These are phyloP conservation scores for Sebastes aleutianus DNA, from an alignment of 2,797 vertebrate species.

Conservation along the genomic window DNA sequence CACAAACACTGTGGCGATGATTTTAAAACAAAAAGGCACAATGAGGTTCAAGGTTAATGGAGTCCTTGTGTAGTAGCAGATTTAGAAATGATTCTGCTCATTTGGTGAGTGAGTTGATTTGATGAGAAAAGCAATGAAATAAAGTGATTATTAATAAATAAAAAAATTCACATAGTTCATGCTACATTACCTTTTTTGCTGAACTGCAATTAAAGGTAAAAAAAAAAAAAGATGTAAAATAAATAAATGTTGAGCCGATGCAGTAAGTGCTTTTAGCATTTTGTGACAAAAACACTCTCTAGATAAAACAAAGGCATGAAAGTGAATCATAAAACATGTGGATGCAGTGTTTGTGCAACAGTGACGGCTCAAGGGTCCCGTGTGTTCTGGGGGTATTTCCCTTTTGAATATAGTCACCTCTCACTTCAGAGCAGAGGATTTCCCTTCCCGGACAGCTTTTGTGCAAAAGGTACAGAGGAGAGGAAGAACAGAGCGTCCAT, in stretches of 20 bases:
- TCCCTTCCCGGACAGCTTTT: constrained; percentile 68
- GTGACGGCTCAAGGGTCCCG: constrained; percentile 33
- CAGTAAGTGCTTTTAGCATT: background rate
- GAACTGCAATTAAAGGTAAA: background rate
- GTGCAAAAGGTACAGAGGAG: constrained; percentile 50
- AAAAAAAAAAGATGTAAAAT: background rate
- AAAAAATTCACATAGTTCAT: background rate
- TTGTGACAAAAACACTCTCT: background rate
- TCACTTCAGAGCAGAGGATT: constrained; percentile 72
- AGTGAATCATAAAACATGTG: constrained; percentile 18
- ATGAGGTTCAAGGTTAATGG: background rate
- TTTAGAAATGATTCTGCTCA: background rate
- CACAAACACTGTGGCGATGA: constrained; percentile 10
- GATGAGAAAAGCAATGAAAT: background rate
- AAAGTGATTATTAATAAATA: background rate
- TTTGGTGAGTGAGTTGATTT: background rate
- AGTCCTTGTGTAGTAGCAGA: background rate
- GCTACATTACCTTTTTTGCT: background rate
- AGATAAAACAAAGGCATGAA: constrained; percentile 18
- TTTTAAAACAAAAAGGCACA: constrained; percentile 21
- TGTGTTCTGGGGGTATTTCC: constrained; percentile 68
- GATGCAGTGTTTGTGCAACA: constrained; percentile 29
- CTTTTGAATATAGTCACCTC: constrained; percentile 50
- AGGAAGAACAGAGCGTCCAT: constrained; percentile 65
- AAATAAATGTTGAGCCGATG: background rate